phyloP scores from a whole-genome alignment of 2,797 vertebrate genomes.

The Xenentodon cancila region DNA sequence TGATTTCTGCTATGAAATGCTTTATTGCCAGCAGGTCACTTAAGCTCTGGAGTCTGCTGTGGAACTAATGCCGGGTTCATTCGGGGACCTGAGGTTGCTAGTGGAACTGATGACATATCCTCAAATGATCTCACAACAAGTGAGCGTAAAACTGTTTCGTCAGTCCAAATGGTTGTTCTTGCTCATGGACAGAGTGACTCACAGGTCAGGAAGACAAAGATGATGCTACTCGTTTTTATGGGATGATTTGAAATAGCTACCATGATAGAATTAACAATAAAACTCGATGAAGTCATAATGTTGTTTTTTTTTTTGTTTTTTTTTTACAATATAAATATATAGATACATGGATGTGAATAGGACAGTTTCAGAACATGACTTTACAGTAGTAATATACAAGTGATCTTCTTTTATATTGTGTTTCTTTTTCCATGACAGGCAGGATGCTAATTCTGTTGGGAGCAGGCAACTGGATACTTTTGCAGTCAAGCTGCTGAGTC shows the following conservation, averaged over 20 bases:
- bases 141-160: slow-evolving; percentile 34
- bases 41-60: slow-evolving; percentile 22
- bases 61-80: slow-evolving; percentile 36
- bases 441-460: slow-evolving; percentile 42
- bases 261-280: too few relatives aligned
- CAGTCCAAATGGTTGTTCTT: slow-evolving; percentile 52
- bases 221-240: slow-evolving; percentile 11
- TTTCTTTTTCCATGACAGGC: slow-evolving; percentile 46
- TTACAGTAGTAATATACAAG: slow-evolving; percentile 17
- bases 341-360: background rate
- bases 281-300: too few relatives aligned
- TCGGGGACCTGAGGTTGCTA: slow-evolving; percentile 30
- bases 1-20: slow-evolving; percentile 19
- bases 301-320: background rate
- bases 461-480: slow-evolving; percentile 50
- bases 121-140: slow-evolving; percentile 65
- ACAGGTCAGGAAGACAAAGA: slow-evolving; percentile 32
- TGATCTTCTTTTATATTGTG: slow-evolving; percentile 25
- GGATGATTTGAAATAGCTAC: too few relatives aligned
- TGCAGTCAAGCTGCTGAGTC: slow-evolving; percentile 42
- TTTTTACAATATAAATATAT: background rate
- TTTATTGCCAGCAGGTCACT: slow-evolving; percentile 48
- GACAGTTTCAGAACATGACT: slow-evolving; percentile 28
- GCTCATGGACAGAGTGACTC: slow-evolving; percentile 46
- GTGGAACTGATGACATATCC: slow-evolving; percentile 67